phyloP scores from a whole-genome alignment of 1,140 invertebrate species.

The Myzus persicae region DNA sequence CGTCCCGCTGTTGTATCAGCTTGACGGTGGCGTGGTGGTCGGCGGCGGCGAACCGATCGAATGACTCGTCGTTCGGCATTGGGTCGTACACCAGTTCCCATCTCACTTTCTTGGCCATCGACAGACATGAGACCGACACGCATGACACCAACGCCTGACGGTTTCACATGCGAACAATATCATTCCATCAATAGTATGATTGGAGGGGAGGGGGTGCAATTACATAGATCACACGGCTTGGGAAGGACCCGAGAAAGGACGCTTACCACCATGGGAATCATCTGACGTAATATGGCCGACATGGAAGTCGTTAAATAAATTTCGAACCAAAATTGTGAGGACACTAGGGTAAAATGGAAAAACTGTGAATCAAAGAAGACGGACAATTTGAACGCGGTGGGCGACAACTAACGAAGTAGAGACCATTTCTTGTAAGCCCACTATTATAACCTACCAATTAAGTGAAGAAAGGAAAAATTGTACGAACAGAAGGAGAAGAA shows the following conservation, averaged over 20 bases:
- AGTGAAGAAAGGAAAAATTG: not conserved
- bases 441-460: not conserved
- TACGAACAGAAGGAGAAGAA: not conserved
- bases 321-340: not conserved
- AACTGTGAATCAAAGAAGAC: not conserved
- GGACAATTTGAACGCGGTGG: not conserved
- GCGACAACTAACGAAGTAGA: not conserved
- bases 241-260: not conserved
- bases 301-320: not conserved
- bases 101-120: not conserved
- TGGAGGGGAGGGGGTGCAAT: not conserved
- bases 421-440: too few relatives aligned
- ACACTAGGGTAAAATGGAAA: not conserved
- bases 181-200: not conserved
- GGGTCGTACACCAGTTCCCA: constrained; percentile 46
- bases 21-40: not conserved
- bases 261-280: not conserved
- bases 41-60: not conserved
- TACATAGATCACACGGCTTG: not conserved
- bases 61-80: not conserved
- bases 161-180: not conserved
- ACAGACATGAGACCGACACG: constrained; percentile 35
- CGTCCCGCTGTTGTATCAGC: not conserved
- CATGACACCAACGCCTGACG: constrained; percentile 32
- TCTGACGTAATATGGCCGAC: not conserved